These are phyloP conservation scores for Microchrysa polita DNA, from an alignment of 2,888 invertebrate species.

Conservation along the genomic window DNA sequence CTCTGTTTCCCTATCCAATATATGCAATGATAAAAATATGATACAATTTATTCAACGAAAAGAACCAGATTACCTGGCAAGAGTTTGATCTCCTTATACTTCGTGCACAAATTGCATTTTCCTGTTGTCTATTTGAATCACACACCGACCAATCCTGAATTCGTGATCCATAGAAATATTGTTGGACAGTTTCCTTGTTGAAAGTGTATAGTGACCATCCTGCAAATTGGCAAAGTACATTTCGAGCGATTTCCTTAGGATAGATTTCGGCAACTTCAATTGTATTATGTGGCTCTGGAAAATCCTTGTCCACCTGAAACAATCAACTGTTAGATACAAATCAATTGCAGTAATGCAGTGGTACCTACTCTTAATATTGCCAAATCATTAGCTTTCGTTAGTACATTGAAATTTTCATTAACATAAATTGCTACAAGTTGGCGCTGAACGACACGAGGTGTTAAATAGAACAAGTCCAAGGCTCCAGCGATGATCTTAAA, in stretches of 20 bases:
- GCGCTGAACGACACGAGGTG: not conserved
- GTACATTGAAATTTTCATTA: slow-evolving; percentile 46
- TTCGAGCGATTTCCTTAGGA: slow-evolving; percentile 16
- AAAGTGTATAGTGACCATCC: slow-evolving; percentile 29
- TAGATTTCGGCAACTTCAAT: slow-evolving; percentile 44
- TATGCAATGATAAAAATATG: not conserved
- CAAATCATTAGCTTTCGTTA: slow-evolving; percentile 47
- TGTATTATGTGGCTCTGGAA: slow-evolving; percentile 41
- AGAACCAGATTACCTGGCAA: slow-evolving; percentile 34
- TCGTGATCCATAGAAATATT: slow-evolving; percentile 32
- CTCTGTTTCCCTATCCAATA: slow-evolving; percentile 37
- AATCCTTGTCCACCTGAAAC: slow-evolving; percentile 40
- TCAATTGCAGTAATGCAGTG: too few relatives aligned
- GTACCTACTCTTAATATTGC: slow-evolving; percentile 47
- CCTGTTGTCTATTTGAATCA: not conserved
- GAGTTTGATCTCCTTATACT: slow-evolving; percentile 26
- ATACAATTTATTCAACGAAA: not conserved
- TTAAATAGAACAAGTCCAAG: slow-evolving; percentile 21
- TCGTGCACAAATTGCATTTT: slow-evolving; percentile 37
- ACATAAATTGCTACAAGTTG: slow-evolving; percentile 43
- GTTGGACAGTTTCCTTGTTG: slow-evolving; percentile 20
- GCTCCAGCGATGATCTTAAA: slow-evolving; percentile 47
- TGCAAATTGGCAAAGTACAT: slow-evolving; percentile 34
- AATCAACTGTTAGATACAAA: too few relatives aligned
- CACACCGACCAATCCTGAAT: slow-evolving; percentile 30